Conservation (phyloP, 2,113 vertebrate species). For the Gracilinanus agilis region DNA sequence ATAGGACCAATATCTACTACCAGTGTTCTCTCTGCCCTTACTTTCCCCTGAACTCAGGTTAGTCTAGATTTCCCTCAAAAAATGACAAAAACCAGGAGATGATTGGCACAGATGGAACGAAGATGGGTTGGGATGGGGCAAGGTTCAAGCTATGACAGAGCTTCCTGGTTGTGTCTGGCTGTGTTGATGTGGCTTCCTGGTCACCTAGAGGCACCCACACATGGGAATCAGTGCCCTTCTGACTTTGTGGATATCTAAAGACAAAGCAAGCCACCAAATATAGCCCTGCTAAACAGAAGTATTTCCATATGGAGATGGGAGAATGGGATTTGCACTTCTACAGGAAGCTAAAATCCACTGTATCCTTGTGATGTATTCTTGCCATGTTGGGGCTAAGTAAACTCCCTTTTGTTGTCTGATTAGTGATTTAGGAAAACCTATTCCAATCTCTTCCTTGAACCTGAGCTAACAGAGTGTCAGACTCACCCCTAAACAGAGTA, state of each 20-base stretch:
- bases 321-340: background rate
- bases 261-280: background rate
- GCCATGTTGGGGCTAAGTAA: background rate
- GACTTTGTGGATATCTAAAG: background rate
- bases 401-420: background rate
- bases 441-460: background rate
- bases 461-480: background rate
- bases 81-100: background rate
- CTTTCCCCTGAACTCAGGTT: background rate
- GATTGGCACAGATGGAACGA: background rate
- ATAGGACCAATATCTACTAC: background rate
- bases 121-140: background rate
- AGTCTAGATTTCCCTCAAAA: background rate
- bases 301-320: background rate
- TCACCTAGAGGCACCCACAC: background rate
- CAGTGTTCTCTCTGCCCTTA: background rate
- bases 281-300: background rate
- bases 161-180: background rate
- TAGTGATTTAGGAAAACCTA: background rate
- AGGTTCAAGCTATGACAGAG: background rate
- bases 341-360: no score
- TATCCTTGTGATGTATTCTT: background rate
- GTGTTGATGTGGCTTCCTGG: background rate
- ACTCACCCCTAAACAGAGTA: background rate
- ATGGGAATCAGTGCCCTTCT: background rate